A percentile compares a stretch with the other conserved stretches of the same genome.
Evolutionary conservation across 2,113 vertebrate species (phyloP).

Genomic region (Columba livia): DNA sequence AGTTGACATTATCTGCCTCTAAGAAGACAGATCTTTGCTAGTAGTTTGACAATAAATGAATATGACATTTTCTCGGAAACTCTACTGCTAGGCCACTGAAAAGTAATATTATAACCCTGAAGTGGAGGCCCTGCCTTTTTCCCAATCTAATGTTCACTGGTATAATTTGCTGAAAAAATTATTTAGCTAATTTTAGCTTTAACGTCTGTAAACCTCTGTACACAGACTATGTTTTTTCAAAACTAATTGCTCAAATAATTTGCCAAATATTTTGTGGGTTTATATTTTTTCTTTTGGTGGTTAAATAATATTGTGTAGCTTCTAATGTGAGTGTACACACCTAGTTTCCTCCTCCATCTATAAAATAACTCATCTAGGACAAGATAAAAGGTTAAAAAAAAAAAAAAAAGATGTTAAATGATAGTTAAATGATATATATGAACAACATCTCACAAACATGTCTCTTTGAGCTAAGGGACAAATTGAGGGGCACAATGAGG

Average conservation of each 20-base stretch:
- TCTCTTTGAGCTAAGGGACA: background rate
- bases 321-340: background rate
- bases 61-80: background rate
- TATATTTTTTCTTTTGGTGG: background rate
- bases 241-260: background rate
- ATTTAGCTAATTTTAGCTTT: background rate
- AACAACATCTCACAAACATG: background rate
- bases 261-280: background rate
- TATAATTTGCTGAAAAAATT: background rate
- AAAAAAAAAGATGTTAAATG: background rate
- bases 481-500: background rate
- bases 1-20: background rate
- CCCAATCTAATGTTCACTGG: background rate
- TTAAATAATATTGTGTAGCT: background rate
- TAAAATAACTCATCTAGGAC: background rate
- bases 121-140: background rate
- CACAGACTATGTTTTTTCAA: background rate
- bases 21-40: background rate
- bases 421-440: background rate
- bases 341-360: background rate
- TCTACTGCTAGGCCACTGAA: background rate
- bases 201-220: background rate
- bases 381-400: background rate
- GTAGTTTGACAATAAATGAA: background rate
- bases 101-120: background rate